Conservation (phyloP, 2,888 invertebrate genomes). For the Xylocampa areola region DNA sequence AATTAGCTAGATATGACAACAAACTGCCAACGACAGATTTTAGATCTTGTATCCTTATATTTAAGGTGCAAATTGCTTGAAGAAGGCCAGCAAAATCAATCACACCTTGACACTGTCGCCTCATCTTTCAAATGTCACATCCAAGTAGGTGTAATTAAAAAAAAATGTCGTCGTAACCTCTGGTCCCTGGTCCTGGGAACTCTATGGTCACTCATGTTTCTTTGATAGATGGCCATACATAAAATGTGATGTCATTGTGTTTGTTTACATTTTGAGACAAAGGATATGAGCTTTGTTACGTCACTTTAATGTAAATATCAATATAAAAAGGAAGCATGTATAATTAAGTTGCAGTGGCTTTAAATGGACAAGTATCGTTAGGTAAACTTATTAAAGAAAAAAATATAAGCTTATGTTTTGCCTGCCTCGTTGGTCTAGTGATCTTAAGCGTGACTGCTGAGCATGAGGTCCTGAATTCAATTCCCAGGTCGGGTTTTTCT, state of each 20-base stretch:
- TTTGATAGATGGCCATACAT: constrained; percentile 24
- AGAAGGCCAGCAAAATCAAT: constrained; percentile 54
- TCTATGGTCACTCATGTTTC: constrained; percentile 41
- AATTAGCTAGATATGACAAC: constrained; percentile 15
- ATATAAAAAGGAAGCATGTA: constrained; percentile 24
- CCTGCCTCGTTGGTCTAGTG: too few species aligned
- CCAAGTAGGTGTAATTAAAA: constrained; percentile 56
- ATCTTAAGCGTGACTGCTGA: too few species aligned
- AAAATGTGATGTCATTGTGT: constrained; percentile 28
- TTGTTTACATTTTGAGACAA: constrained; percentile 51
- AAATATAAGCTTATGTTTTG: too few species aligned
- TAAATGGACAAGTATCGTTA: background rate
- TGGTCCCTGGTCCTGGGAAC: constrained; percentile 65
- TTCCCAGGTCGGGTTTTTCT: too few species aligned
- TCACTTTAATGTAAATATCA: constrained; percentile 20
- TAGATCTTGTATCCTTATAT: rapidly evolving
- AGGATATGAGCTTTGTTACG: constrained; percentile 29
- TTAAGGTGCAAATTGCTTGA: constrained; percentile 13
- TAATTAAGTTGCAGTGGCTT: constrained; percentile 15
- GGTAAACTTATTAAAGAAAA: too few species aligned
- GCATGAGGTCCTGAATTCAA: too few species aligned
- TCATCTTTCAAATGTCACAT: constrained; percentile 60
- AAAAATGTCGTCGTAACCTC: constrained; percentile 60
- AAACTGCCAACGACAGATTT: constrained; percentile 4
- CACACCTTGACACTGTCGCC: constrained; percentile 62